Percentiles rank a stretch among this genome's conserved stretches.
Evolutionary conservation across 2,797 vertebrate species (phyloP).

Genomic region (Thamnophis elegans): DNA sequence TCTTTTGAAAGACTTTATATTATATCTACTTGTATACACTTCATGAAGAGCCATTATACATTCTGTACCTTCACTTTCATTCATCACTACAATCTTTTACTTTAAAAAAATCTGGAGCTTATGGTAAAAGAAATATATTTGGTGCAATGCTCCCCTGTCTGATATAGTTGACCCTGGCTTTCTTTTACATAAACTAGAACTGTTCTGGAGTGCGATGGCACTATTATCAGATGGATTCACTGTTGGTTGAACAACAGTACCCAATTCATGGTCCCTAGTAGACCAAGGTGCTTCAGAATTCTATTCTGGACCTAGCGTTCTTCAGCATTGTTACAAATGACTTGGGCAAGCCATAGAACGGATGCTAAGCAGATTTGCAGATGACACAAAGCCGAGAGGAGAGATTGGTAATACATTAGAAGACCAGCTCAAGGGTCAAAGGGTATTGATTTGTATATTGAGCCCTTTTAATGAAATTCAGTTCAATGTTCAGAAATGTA

Average conservation of each 20-base stretch:
- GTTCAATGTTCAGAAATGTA: background rate
- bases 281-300: background rate
- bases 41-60: background rate
- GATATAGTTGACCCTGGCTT: background rate
- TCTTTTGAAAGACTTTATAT: conserved; percentile 9
- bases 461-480: background rate
- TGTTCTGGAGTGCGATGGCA: background rate
- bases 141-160: background rate
- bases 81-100: background rate
- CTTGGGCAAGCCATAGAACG: background rate
- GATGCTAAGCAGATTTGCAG: background rate
- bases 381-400: background rate
- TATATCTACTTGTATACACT: background rate
- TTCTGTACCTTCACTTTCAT: background rate
- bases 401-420: background rate
- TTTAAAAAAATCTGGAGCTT: background rate
- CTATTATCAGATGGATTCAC: background rate
- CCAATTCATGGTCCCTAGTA: background rate
- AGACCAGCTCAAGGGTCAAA: background rate
- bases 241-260: background rate
- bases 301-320: background rate
- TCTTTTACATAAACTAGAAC: background rate
- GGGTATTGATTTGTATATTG: background rate
- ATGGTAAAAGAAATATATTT: background rate
- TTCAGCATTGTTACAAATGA: background rate